A percentile compares a stretch with the other conserved stretches of the same genome.
Evolutionary conservation across 1,140 invertebrate genomes (phyloP).

Genomic region (Drosophila orena): DNA sequence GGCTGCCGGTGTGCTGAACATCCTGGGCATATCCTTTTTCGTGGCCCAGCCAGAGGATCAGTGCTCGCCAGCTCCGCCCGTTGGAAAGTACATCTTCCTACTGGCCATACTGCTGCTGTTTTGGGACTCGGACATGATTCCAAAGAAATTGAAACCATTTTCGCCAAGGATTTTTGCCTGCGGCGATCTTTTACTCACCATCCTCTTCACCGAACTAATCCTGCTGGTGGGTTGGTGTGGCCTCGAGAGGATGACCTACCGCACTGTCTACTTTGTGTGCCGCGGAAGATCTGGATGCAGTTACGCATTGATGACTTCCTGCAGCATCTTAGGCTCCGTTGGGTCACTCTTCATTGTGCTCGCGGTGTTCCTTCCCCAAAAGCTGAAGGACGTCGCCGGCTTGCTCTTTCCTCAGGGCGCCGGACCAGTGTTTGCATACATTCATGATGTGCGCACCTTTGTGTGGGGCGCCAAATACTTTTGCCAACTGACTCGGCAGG

Average conservation of each 20-base stretch:
- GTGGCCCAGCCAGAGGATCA: constrained; percentile 15
- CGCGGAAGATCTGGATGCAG: constrained; percentile 44
- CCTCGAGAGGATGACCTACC: constrained; percentile 24
- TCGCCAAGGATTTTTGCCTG: constrained; percentile 21
- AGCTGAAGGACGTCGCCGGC: constrained; percentile 30
- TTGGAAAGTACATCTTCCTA: constrained; percentile 34
- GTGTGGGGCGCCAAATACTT: constrained; percentile 26
- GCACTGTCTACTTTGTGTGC: constrained; percentile 16
- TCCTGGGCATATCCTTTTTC: constrained; percentile 38
- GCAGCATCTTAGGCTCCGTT: constrained; percentile 2
- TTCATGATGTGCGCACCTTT: constrained; percentile 31
- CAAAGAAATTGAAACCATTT: neutral
- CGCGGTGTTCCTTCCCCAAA: neutral
- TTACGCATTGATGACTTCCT: neutral
- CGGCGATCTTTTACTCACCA: constrained; percentile 37
- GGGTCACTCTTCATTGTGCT: constrained; percentile 21
- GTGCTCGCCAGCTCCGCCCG: constrained; percentile 9
- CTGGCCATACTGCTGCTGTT: constrained; percentile 27
- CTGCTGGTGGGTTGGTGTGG: constrained; percentile 32
- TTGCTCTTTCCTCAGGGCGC: constrained; percentile 35
- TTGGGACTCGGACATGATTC: constrained; percentile 40
- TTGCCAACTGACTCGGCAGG: constrained; percentile 31
- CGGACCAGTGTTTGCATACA: constrained; percentile 16
- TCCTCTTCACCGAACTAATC: constrained; percentile 37
- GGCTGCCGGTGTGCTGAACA: constrained; percentile 30